These are phyloP conservation scores for Sminthurides aquaticus DNA, from an alignment of 2,888 invertebrate species.

Conservation along the genomic window DNA sequence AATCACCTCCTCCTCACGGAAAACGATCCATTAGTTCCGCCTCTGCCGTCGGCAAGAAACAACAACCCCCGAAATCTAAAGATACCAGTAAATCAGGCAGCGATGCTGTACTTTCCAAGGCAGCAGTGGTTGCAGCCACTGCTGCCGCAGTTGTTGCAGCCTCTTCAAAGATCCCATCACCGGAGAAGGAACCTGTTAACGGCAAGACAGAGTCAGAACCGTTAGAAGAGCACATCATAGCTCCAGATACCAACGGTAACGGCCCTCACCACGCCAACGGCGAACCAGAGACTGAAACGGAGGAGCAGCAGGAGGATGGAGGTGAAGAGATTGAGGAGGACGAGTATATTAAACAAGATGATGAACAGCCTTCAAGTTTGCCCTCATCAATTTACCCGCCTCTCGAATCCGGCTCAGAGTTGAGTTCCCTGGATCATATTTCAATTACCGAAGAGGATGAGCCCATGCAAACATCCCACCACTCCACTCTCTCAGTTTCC, in stretches of 20 bases:
- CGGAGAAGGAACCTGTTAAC: constrained; percentile 13
- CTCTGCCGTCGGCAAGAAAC: too few species aligned
- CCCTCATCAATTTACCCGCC: constrained; percentile 16
- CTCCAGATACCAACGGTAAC: background rate
- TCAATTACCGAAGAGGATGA: constrained; percentile 31
- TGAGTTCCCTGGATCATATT: constrained; percentile 42
- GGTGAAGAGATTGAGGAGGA: constrained; percentile 7
- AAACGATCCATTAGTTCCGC: too few species aligned
- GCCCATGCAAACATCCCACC: constrained; percentile 4
- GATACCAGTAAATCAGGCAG: too few species aligned
- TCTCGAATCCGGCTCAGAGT: constrained; percentile 37
- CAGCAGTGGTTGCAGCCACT: constrained; percentile 38
- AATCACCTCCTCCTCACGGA: constrained; percentile 19
- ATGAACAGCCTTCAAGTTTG: constrained; percentile 24
- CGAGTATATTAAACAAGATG: constrained; percentile 10
- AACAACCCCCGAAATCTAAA: too few species aligned
- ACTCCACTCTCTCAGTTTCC: background rate
- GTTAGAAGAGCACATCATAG: constrained; percentile 19
- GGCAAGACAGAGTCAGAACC: constrained; percentile 17
- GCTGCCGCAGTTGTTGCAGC: constrained; percentile 2
- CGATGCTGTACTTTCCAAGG: constrained; percentile 40
- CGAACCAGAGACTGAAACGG: constrained; percentile 12
- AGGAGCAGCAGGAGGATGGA: constrained; percentile 16
- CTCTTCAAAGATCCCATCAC: background rate
- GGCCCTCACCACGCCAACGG: background rate